These are phyloP conservation scores for Syrphus vitripennis DNA, from an alignment of 2,888 invertebrate genomes.

Conservation along the genomic window DNA sequence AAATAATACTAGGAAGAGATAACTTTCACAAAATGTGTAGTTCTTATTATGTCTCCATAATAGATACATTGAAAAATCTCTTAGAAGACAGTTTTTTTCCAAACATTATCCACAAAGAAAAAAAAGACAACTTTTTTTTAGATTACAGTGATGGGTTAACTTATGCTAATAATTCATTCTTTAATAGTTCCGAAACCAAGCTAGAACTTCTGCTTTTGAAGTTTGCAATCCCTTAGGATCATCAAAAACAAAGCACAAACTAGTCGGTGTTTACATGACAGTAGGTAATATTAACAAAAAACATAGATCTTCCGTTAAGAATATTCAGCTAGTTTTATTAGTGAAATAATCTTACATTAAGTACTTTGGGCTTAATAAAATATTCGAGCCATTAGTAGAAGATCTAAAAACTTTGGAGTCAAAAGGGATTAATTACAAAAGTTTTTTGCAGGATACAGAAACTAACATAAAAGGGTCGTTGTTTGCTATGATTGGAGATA, in stretches of 20 bases:
- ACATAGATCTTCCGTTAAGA: conserved; percentile 2
- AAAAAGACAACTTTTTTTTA: neutral
- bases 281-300: neutral
- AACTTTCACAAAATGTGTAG: conserved; percentile 9
- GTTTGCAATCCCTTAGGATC: conserved; percentile 11
- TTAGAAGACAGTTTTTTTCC: neutral
- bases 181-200: neutral
- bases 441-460: neutral
- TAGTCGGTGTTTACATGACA: conserved; percentile 16
- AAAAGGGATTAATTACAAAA: neutral
- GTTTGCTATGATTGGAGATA: conserved; percentile 14
- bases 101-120: neutral
- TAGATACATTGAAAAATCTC: conserved; percentile 1
- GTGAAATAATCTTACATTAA: neutral
- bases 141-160: conserved; percentile 11
- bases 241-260: neutral
- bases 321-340: conserved; percentile 6
- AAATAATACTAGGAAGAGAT: conserved; percentile 4
- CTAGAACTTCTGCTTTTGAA: conserved; percentile 18
- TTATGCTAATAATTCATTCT: conserved; percentile 15
- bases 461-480: neutral
- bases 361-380: conserved; percentile 1
- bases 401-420: conserved; percentile 7
- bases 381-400: conserved; percentile 17
- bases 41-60: conserved; percentile 19